Evolutionary conservation across 2,113 vertebrate species (phyloP).

Genomic region (Tychaedon coryphoeus): DNA sequence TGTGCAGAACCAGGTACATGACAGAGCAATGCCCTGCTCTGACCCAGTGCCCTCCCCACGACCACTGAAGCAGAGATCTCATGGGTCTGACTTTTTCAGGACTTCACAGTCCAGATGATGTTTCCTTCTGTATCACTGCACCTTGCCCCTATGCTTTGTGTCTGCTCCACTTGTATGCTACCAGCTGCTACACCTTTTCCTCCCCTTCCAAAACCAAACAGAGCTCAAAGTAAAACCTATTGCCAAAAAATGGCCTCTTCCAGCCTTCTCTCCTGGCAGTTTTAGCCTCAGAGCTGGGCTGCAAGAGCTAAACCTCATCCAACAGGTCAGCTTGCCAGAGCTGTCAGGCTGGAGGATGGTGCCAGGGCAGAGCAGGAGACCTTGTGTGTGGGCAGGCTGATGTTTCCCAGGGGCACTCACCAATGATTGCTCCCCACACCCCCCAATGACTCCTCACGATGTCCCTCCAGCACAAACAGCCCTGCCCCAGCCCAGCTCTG

Average conservation of each 20-base stretch:
- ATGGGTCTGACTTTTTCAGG: not conserved
- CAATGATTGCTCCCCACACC: accelerated
- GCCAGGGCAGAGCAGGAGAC: not conserved
- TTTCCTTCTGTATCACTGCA: not conserved
- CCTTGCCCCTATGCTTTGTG: not conserved
- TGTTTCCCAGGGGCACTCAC: not conserved
- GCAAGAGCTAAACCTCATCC: not conserved
- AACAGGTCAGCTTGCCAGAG: not conserved
- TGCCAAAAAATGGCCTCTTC: not conserved
- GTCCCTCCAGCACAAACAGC: not conserved
- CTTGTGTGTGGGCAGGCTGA: not conserved
- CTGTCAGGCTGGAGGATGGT: not conserved
- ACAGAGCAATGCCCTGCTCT: not conserved
- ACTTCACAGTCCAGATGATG: not conserved
- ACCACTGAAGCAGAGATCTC: not conserved
- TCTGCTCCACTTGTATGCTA: not conserved
- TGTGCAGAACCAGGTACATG: not conserved
- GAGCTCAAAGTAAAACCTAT: not conserved
- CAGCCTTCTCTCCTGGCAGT: not conserved
- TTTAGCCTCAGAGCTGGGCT: not conserved
- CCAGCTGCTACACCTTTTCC: not conserved
- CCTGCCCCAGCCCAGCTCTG: not conserved
- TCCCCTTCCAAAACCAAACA: not conserved
- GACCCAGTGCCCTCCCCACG: not conserved
- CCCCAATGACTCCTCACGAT: not conserved